Evolutionary conservation across 2,888 invertebrate genomes (phyloP).

Genomic region (Sphecodes monilicornis): DNA sequence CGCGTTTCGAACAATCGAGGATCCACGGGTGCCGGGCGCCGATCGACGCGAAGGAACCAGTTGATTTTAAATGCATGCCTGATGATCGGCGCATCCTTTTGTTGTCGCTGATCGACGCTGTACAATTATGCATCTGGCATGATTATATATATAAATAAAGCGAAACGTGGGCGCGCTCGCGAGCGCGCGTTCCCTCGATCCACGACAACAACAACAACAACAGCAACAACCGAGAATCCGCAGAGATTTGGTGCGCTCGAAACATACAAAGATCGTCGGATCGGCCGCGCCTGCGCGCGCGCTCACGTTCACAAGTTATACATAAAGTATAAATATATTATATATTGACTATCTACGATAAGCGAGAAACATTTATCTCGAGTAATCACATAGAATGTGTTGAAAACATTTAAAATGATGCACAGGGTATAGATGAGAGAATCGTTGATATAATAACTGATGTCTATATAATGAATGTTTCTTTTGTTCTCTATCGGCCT

Average conservation of each 20-base stretch:
- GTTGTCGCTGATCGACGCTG: constrained; percentile 80
- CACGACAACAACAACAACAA: background rate
- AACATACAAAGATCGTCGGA: background rate
- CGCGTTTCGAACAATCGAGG: constrained; percentile 65
- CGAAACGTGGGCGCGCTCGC: constrained; percentile 56
- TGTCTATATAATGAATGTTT: constrained; percentile 83
- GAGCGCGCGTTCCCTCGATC: background rate
- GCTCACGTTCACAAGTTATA: constrained; percentile 65
- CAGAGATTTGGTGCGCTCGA: background rate
- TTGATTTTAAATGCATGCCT: constrained; percentile 49
- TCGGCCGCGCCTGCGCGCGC: constrained; percentile 24
- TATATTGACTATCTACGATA: constrained; percentile 73
- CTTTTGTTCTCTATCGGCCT: constrained; percentile 83
- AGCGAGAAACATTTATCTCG: constrained; percentile 76
- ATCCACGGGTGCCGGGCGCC: constrained; percentile 54
- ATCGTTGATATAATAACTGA: constrained; percentile 84
- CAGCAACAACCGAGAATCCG: background rate
- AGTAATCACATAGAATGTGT: constrained; percentile 82
- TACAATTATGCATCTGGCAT: constrained; percentile 82
- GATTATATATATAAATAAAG: constrained; percentile 79
- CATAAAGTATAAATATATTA: constrained; percentile 79
- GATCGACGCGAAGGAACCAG: constrained; percentile 45
- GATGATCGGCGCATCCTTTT: constrained; percentile 65
- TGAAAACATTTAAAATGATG: constrained; percentile 82
- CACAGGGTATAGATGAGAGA: constrained; percentile 84